Percentiles rank a stretch among this genome's conserved stretches.
phyloP scores from a whole-genome alignment of 2,797 vertebrate genomes.

The Heteromormyrus szaboi region DNA sequence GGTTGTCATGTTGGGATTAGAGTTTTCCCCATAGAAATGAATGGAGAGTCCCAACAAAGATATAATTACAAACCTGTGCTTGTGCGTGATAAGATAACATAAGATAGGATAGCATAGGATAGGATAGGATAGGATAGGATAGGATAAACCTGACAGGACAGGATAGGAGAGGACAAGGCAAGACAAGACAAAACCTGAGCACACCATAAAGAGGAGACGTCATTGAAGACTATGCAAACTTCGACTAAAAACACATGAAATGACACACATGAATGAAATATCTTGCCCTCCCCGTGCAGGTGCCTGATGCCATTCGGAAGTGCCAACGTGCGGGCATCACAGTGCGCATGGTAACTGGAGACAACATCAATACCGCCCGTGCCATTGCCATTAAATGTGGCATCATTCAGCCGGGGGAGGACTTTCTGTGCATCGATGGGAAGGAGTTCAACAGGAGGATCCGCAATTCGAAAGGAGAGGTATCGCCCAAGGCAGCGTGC shows the following conservation, averaged over 20 bases:
- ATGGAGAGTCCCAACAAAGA: not conserved
- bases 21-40: not conserved
- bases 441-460: conserved; percentile 93
- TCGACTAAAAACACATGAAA: not conserved
- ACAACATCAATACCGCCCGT: conserved; percentile 94
- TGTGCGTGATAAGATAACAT: not conserved
- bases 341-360: conserved; percentile 95
- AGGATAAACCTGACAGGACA: too few relatives aligned
- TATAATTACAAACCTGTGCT: not conserved
- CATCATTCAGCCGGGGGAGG: conserved; percentile 85
- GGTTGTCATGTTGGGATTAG: not conserved
- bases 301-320: conserved; percentile 91
- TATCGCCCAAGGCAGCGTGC: conserved; percentile 26
- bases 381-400: conserved; percentile 93
- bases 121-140: too few relatives aligned
- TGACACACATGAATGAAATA: not conserved
- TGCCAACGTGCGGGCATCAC: conserved; percentile 95
- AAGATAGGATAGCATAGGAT: too few relatives aligned
- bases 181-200: not conserved
- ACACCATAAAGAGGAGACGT: not conserved
- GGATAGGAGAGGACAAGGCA: not conserved
- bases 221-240: not conserved
- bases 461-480: conserved; percentile 86
- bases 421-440: conserved; percentile 90
- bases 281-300: conserved; percentile 51